A percentile compares a stretch with the other conserved stretches of the same genome.
Evolutionary conservation across 1,140 invertebrate species (phyloP).

Genomic region (Helicorthomorpha holstii): DNA sequence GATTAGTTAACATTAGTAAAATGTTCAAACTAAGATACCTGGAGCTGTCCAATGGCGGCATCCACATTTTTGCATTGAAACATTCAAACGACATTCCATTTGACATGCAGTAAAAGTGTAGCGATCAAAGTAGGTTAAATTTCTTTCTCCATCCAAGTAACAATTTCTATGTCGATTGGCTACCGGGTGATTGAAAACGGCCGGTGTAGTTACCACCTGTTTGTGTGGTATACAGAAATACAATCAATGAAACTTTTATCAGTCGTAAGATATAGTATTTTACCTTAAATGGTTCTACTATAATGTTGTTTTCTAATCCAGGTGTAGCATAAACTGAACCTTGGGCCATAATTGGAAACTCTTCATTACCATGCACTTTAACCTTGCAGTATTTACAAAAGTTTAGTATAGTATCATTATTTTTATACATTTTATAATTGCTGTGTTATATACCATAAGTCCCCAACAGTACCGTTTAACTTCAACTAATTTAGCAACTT

Average conservation of each 20-base stretch:
- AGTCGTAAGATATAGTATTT: too few relatives aligned
- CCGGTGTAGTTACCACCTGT: too few relatives aligned
- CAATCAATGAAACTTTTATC: too few relatives aligned
- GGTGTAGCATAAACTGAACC: background rate
- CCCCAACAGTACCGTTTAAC: background rate
- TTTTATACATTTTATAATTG: too few relatives aligned
- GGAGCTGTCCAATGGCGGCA: background rate
- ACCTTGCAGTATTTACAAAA: background rate
- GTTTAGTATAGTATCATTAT: background rate
- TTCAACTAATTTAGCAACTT: background rate
- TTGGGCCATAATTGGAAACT: background rate
- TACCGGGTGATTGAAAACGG: background rate
- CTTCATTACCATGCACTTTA: background rate
- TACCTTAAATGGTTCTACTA: background rate
- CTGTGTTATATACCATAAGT: background rate
- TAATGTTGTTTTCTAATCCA: background rate
- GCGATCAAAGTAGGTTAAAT: background rate
- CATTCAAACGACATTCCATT: background rate
- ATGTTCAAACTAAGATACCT: too few relatives aligned
- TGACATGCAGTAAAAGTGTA: background rate
- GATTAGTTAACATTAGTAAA: too few relatives aligned
- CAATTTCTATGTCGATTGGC: background rate
- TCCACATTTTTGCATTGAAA: background rate
- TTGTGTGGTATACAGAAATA: too few relatives aligned
- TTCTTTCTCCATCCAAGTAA: background rate